Conservation (phyloP, 1,140 invertebrate species). For the Cydia strobilella region DNA sequence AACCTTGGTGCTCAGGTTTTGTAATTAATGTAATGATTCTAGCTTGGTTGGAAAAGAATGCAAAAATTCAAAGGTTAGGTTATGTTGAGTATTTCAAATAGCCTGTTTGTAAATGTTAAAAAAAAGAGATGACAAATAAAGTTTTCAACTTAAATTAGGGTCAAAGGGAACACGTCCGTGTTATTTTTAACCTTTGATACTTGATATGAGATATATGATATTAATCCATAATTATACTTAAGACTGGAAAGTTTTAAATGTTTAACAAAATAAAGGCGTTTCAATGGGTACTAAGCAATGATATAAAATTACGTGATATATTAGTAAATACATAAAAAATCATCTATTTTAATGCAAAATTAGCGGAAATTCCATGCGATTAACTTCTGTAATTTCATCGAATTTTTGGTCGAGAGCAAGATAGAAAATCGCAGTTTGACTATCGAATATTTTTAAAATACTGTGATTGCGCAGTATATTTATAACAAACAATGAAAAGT, state of each 20-base stretch:
- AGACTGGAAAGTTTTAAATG: not conserved
- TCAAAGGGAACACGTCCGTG: not conserved
- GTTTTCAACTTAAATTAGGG: not conserved
- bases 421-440: not conserved
- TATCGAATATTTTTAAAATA: not conserved
- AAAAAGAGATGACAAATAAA: not conserved
- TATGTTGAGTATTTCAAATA: too few species aligned
- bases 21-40: too few species aligned
- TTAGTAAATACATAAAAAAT: not conserved
- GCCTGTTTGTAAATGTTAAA: not conserved
- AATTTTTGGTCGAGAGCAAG: not conserved
- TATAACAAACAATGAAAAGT: slow-evolving; percentile 29
- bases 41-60: too few species aligned
- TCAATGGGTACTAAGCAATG: not conserved
- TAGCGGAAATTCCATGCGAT: not conserved
- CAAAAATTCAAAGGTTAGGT: too few species aligned
- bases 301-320: not conserved
- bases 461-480: not conserved
- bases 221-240: not conserved
- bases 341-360: not conserved
- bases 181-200: slow-evolving; percentile 11
- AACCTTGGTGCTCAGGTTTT: too few species aligned
- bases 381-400: not conserved
- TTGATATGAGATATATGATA: not conserved
- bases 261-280: not conserved